phyloP scores from a whole-genome alignment of 1,140 invertebrate genomes.

The Drosophila setifemur region DNA sequence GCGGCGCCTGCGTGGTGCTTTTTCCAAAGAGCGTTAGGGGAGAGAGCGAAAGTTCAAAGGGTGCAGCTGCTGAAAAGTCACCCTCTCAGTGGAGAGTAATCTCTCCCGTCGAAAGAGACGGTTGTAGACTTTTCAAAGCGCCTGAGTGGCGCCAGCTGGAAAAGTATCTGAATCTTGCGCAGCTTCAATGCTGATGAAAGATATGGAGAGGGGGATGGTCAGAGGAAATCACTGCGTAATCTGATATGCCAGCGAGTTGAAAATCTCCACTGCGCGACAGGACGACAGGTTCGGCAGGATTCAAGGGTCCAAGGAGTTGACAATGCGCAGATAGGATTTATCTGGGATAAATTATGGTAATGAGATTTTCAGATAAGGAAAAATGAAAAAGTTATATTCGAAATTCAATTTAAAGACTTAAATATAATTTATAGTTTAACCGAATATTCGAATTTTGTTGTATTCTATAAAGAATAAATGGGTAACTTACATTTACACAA shows the following conservation, averaged over 20 bases:
- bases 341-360: not conserved
- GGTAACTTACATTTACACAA: too few species aligned
- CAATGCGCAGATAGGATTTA: not conserved
- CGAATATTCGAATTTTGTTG: too few species aligned
- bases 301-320: not conserved
- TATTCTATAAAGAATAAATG: too few species aligned
- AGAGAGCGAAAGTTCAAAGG: constrained; percentile 44
- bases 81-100: constrained; percentile 26
- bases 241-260: constrained; percentile 21
- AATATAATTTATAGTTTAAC: not conserved
- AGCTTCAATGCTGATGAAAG: constrained; percentile 30
- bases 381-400: not conserved
- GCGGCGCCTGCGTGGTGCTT: constrained; percentile 43
- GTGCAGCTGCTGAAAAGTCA: constrained; percentile 47
- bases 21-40: not conserved
- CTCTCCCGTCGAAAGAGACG: constrained; percentile 5
- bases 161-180: constrained; percentile 57
- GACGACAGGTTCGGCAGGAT: constrained; percentile 25
- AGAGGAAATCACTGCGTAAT: constrained; percentile 40
- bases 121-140: constrained; percentile 39
- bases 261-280: constrained; percentile 13
- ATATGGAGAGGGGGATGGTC: not conserved
- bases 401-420: not conserved
- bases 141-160: constrained; percentile 56
- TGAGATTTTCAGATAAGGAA: too few species aligned